phyloP scores from a whole-genome alignment of 2,888 invertebrate species.

The Crossocerus cetratus region DNA sequence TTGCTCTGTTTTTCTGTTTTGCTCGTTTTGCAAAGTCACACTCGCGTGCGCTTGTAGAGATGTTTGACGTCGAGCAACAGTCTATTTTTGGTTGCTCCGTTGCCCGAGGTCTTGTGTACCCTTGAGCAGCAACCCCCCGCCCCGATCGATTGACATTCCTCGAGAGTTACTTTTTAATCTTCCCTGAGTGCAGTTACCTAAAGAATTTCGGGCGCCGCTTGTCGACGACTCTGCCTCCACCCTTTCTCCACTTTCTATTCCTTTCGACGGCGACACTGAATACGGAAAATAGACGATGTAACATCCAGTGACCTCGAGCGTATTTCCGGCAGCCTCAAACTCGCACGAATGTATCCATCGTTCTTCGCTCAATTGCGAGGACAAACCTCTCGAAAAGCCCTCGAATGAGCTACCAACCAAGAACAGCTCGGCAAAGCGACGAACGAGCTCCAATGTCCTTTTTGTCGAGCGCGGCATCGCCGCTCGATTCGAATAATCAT shows the following conservation, averaged over 20 bases:
- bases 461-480: background rate
- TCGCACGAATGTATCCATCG: background rate
- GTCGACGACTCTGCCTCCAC: background rate
- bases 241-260: background rate
- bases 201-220: background rate
- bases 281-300: conserved; percentile 1
- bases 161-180: background rate
- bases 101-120: too few relatives aligned
- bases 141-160: background rate
- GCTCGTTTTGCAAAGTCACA: background rate
- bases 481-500: too few relatives aligned
- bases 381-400: background rate
- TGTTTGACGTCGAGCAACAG: too few relatives aligned
- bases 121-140: background rate
- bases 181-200: background rate
- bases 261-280: conserved; percentile 8
- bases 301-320: conserved; percentile 9
- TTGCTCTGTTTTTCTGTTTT: background rate
- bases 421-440: too few relatives aligned
- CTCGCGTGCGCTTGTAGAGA: background rate
- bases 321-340: conserved; percentile 21
- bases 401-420: background rate
- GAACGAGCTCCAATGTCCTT: background rate
- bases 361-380: background rate
- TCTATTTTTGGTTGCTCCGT: too few relatives aligned